Evolutionary conservation across 2,113 vertebrate genomes (phyloP).

Genomic region (Prionailurus viverrinus): DNA sequence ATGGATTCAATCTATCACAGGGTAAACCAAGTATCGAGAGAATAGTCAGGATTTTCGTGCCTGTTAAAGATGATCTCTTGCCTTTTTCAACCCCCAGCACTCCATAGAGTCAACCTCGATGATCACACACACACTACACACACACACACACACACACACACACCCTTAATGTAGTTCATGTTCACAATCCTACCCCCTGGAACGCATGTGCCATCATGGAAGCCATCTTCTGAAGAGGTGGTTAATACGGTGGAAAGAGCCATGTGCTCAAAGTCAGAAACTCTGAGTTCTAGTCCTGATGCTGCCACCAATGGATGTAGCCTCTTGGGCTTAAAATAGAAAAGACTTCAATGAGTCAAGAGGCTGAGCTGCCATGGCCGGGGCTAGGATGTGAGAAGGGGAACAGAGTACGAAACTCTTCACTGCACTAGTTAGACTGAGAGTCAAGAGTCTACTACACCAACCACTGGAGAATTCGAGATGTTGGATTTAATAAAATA

Average conservation of each 20-base stretch:
- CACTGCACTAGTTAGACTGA: background rate
- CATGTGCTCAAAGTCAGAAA: background rate
- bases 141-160: background rate
- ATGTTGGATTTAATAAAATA: background rate
- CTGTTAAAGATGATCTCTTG: background rate
- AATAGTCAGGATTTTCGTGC: background rate
- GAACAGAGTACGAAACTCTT: background rate
- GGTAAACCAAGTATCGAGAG: background rate
- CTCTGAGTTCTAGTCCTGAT: background rate
- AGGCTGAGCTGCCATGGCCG: background rate
- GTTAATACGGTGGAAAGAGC: background rate
- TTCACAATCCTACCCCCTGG: background rate
- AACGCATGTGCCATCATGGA: background rate
- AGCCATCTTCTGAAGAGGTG: background rate
- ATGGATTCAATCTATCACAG: background rate
- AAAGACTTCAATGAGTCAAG: background rate
- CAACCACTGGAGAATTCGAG: background rate
- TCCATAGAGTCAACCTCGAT: background rate
- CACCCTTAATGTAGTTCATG: background rate
- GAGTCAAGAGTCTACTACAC: background rate
- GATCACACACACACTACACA: background rate
- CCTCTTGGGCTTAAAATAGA: background rate
- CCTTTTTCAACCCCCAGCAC: background rate
- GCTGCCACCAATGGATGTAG: background rate
- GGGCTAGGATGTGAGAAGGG: background rate